Base-by-base conservation (phyloP, 1,140 invertebrate genomes). In the Microplitis mediator region DNA sequence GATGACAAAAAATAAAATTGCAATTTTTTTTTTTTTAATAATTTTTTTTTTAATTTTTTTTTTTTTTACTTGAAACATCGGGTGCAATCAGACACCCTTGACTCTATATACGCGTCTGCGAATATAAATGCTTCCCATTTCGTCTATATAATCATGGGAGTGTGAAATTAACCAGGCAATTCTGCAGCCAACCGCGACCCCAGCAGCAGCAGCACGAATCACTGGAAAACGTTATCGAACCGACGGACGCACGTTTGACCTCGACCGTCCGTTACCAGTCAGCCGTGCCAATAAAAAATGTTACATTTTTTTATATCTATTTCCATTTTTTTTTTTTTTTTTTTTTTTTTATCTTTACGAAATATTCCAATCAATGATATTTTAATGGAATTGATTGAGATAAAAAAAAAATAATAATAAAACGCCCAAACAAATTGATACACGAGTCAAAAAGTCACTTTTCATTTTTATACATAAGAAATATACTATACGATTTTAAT, bases 91-190 rank as follows among this genome's bases (percentile, higher is more conserved):
- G 76, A 77, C 77, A 79, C 75, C 75, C 74, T 74, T 63, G 61
- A 34, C 63, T 52, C 45, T 45, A 67, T 54, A 64, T 73, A 71
- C 72, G 72, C 73, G 71, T 69, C 70, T 68, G 73, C 79, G 81
- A 81, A 83, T 82, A 84, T 83, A 84, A 85, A 84, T 82, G 80
- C 78, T 78, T 78, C 78, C 80, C 77, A 79, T 81, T 83, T 79
- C 81, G 77, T 82, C 79, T 83, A 84, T 83, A 82, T 85, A 84
- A 83, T 84, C 83, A 83, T 83, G 80, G 82, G 75, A 85, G 82
- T 85, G 84, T 85, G 83, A 85, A 85, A 85, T 85, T 85, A 84
- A 84, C 81, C 81, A 79, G 78, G 77, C 82, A 82, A 81, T 82
- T 78, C 78, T 75, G 76, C 82, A 84, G 80, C 79, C 79, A 78